These are phyloP conservation scores for Paraescarpia echinospica DNA, from an alignment of 1,140 invertebrate genomes.

Conservation along the genomic window DNA sequence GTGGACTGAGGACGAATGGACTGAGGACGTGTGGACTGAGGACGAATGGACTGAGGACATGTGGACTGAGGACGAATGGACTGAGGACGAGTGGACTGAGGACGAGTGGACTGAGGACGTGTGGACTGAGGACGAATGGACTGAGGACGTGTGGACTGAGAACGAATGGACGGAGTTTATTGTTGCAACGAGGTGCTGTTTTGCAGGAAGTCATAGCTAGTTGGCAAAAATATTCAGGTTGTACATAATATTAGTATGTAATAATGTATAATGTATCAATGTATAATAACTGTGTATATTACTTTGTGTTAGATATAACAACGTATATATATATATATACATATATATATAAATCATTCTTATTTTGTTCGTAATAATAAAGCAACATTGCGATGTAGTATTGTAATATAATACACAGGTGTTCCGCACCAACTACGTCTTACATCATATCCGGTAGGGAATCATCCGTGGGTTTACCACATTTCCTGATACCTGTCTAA, in stretches of 20 bases:
- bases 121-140: no score
- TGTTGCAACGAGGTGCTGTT: background rate
- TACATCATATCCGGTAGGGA: background rate
- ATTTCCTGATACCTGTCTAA: background rate
- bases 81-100: no score
- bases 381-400: background rate
- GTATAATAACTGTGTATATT: background rate
- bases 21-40: no score
- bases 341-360: background rate
- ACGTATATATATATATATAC: background rate
- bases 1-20: no score
- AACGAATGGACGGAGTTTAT: background rate
- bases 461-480: background rate
- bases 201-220: background rate
- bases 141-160: background rate
- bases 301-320: background rate
- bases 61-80: no score
- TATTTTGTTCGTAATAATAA: background rate
- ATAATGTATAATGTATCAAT: background rate
- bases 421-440: background rate
- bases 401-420: background rate
- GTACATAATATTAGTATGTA: background rate
- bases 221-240: background rate
- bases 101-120: no score
- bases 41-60: no score